Conservation (phyloP, 2,113 vertebrate species). For the Porphyrio hochstetteri region DNA sequence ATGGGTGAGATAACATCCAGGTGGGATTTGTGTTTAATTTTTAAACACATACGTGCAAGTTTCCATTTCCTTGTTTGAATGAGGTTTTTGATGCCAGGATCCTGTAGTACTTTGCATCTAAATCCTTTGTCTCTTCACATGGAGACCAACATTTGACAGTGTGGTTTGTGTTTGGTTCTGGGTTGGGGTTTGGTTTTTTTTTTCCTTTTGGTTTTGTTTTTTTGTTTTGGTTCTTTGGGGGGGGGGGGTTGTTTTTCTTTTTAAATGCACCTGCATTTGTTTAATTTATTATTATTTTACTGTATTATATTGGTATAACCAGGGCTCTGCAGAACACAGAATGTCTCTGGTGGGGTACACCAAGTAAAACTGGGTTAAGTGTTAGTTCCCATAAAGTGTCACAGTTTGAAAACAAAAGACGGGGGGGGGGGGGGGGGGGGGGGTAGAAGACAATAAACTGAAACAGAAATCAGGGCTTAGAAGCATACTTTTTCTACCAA, state of each 20-base stretch:
- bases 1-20: slow-evolving; percentile 43
- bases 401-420: slow-evolving; percentile 2
- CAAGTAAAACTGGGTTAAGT: slow-evolving; percentile 59
- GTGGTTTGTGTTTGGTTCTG: background rate
- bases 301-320: slow-evolving; percentile 53
- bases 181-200: background rate
- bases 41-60: background rate
- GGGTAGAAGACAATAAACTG: slow-evolving; percentile 35
- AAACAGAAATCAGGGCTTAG: slow-evolving; percentile 56
- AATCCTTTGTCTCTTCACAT: slow-evolving; percentile 54
- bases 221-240: background rate
- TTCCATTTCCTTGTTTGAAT: slow-evolving; percentile 48
- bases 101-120: slow-evolving; percentile 65
- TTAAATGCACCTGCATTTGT: slow-evolving; percentile 60
- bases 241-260: background rate
- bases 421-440: background rate
- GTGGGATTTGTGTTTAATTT: slow-evolving; percentile 63
- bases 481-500: slow-evolving; percentile 32
- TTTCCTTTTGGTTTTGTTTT: too few species aligned
- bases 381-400: slow-evolving; percentile 38
- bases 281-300: slow-evolving; percentile 74
- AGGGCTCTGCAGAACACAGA: slow-evolving; percentile 46
- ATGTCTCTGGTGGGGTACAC: slow-evolving; percentile 48
- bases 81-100: slow-evolving; percentile 52
- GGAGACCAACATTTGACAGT: slow-evolving; percentile 67